A percentile compares a stretch with the other conserved stretches of the same genome.
phyloP scores from a whole-genome alignment of 2,888 invertebrate species.

The Pteria penguin region DNA sequence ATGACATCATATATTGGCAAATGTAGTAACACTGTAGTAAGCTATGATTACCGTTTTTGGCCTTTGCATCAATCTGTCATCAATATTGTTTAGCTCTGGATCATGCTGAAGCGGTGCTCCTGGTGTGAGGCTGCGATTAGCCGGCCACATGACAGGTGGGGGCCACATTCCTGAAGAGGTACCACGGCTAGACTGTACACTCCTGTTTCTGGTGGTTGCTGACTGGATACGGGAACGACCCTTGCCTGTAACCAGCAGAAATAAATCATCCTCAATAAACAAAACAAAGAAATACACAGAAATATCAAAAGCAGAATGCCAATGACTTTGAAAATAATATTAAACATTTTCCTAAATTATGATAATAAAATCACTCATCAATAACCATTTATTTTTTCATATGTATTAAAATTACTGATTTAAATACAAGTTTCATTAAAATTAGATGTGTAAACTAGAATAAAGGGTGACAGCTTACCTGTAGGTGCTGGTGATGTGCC shows the following conservation, averaged over 20 bases:
- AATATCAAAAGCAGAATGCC: too few species aligned
- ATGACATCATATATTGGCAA: too few species aligned
- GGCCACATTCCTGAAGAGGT: constrained; percentile 62
- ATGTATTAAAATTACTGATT: background rate
- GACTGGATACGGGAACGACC: constrained; percentile 62
- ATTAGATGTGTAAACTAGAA: too few species aligned
- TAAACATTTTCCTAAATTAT: too few species aligned
- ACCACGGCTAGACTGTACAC: constrained; percentile 53
- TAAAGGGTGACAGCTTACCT: too few species aligned
- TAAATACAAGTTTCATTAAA: too few species aligned
- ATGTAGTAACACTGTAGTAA: too few species aligned
- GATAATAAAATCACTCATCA: background rate
- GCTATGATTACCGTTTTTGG: constrained; percentile 79
- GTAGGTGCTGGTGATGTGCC: too few species aligned
- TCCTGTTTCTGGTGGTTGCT: constrained; percentile 49
- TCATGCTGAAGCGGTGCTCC: constrained; percentile 27
- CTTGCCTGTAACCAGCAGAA: constrained; percentile 24
- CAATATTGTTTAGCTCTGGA: constrained; percentile 52
- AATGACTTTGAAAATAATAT: too few species aligned
- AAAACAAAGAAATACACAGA: too few species aligned
- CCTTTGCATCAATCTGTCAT: constrained; percentile 71
- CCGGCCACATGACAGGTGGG: constrained; percentile 71
- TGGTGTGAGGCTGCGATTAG: constrained; percentile 70
- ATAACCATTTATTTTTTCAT: background rate
- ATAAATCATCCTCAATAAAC: background rate